A percentile compares a stretch with the other conserved stretches of the same genome.
phyloP scores from a whole-genome alignment of 2,888 invertebrate genomes.

The Spicauda simplicius region DNA sequence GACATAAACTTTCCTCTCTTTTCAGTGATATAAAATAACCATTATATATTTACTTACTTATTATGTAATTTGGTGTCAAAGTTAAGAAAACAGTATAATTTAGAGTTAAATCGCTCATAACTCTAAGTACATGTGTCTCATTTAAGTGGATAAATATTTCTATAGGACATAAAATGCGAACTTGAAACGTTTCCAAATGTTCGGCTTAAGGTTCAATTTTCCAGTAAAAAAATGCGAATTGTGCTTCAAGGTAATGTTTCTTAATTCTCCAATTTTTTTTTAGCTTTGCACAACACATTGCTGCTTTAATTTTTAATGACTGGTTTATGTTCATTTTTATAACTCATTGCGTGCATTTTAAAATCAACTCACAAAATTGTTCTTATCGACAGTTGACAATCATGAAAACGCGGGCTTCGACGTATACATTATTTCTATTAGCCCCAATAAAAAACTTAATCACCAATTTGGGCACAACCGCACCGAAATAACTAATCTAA shows the following conservation, averaged over 20 bases:
- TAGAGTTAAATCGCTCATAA: no score
- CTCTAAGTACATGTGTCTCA: no score
- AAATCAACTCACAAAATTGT: not conserved
- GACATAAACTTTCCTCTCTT: constrained; percentile 11
- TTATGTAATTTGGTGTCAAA: no score
- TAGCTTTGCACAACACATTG: not conserved
- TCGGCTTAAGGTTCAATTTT: no score
- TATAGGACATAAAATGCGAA: no score
- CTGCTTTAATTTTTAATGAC: not conserved
- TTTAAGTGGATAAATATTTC: no score
- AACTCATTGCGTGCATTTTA: not conserved
- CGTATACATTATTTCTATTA: constrained; percentile 36
- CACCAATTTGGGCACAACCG: constrained; percentile 47
- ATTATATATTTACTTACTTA: no score
- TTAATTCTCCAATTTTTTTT: no score
- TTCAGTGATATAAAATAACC: not conserved
- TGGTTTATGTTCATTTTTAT: not conserved
- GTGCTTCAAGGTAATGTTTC: no score
- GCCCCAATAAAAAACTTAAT: constrained; percentile 48
- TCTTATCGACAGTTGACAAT: constrained; percentile 28
- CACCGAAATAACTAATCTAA: constrained; percentile 47
- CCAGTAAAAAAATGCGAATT: no score
- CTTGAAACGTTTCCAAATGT: no score
- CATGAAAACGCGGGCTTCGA: constrained; percentile 18
- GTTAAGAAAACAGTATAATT: no score